Evolutionary conservation across 2,113 vertebrate species (phyloP).

Genomic region (Rhynchopsitta pachyrhyncha): DNA sequence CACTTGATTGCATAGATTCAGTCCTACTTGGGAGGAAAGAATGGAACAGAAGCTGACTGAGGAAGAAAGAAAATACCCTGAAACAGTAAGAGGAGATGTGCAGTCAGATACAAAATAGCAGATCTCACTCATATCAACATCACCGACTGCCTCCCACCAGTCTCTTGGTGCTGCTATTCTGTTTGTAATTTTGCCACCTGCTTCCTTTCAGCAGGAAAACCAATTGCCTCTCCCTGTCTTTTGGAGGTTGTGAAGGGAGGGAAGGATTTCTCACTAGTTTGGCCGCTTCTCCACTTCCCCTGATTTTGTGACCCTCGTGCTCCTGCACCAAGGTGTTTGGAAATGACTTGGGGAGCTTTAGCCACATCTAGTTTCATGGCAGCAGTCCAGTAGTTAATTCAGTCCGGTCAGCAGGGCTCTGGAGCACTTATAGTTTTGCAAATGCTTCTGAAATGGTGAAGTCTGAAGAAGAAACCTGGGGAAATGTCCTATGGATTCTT

Average conservation of each 20-base stretch:
- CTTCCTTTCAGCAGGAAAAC: background rate
- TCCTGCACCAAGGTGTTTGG: background rate
- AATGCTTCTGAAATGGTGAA: background rate
- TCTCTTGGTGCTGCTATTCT: background rate
- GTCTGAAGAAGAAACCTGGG: background rate
- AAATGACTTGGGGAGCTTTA: accelerated
- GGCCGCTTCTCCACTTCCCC: background rate
- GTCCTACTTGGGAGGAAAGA: background rate
- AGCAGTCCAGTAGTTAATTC: background rate
- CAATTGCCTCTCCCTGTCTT: accelerated
- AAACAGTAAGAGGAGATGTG: background rate
- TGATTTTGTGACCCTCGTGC: accelerated
- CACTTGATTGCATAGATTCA: background rate
- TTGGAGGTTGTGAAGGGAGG: background rate
- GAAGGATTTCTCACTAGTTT: background rate
- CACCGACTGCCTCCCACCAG: background rate
- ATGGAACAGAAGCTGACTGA: background rate
- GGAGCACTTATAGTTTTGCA: background rate
- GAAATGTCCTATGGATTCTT: background rate
- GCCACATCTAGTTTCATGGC: accelerated
- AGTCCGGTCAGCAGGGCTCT: background rate
- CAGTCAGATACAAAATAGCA: background rate
- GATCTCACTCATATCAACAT: background rate
- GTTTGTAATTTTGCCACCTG: background rate
- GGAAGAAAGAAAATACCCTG: background rate